Evolutionary conservation across 2,888 invertebrate species (phyloP), one percentile per base, ranked within the genome.

Genomic region (Neoaliturus tenellus): DNA sequence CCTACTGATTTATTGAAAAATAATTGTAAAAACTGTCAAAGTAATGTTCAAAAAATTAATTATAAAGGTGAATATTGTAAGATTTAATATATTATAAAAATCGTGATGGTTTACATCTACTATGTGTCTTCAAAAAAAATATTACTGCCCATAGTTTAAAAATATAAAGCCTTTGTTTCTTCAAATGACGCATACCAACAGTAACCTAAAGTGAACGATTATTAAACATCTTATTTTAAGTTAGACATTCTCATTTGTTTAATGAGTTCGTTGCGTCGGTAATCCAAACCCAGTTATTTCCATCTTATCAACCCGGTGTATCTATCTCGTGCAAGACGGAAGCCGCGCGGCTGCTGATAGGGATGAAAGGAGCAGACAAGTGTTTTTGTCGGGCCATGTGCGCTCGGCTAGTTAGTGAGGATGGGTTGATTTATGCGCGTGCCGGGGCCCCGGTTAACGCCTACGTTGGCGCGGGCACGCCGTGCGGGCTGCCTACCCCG

Each of bases 311-410:
- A 44, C 10, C 44, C 10, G 44, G 44, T 10, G 44, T 12, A 12
- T 12, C 39, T 39, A 20, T 39, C 20, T 69, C 33, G 35, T 20
- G 39, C 20, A 39, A 69, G n/a, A 23, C 39, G 35, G 39, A 69
- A 35, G 69, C n/a, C n/a, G 35, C 39, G 33, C 31, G 31, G 17
- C 31, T 33, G 67, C 35, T 23, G 69, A 69, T 69, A 69, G 69
- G 69, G 69, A 20, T 69, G 58, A 58, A 33, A 67, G 33, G 69
- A 28, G 39, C 69, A 69, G 69, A 39, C 69, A 69, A 39, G 69
- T 69, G 35, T 69, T 69, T 69, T 69, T 35, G 35, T 35, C 20
- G 69, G 69, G 35, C 69, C n/a, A 69, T 69, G 39, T 69, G 69
- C n/a, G 69, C 35, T 20, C 39, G 14, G 35, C 39, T 69, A 20